Conservation (phyloP, 2,113 vertebrate species). For the Salvator merianae region DNA sequence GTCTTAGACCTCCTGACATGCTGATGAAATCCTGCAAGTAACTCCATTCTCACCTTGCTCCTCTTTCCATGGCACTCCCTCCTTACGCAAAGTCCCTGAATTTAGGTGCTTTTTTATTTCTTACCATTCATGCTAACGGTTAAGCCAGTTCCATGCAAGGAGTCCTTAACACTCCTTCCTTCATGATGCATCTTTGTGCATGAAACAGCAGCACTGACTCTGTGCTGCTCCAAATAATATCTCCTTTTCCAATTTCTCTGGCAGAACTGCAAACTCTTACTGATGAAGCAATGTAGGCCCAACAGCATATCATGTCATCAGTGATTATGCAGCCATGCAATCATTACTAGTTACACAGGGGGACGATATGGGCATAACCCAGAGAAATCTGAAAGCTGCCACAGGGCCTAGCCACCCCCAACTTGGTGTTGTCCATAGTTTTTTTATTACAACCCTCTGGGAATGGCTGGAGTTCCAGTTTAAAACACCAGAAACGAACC, state of each 20-base stretch:
- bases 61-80: background rate
- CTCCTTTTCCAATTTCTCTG: background rate
- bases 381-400: background rate
- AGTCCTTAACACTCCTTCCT: background rate
- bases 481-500: too few species aligned
- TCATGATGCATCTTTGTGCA: background rate
- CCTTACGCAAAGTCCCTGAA: slow-evolving; percentile 5
- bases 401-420: too few species aligned
- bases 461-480: too few species aligned
- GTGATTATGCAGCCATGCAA: background rate
- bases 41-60: background rate
- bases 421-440: too few species aligned
- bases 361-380: background rate
- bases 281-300: background rate
- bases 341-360: background rate
- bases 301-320: background rate
- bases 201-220: background rate
- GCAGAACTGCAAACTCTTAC: background rate
- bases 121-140: background rate
- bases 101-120: background rate
- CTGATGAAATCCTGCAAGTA: background rate
- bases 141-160: background rate
- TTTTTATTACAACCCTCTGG: too few species aligned
- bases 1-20: background rate
- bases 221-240: background rate